Conservation (phyloP, 2,888 invertebrate genomes). For the Heteromyza rotundicornis region DNA sequence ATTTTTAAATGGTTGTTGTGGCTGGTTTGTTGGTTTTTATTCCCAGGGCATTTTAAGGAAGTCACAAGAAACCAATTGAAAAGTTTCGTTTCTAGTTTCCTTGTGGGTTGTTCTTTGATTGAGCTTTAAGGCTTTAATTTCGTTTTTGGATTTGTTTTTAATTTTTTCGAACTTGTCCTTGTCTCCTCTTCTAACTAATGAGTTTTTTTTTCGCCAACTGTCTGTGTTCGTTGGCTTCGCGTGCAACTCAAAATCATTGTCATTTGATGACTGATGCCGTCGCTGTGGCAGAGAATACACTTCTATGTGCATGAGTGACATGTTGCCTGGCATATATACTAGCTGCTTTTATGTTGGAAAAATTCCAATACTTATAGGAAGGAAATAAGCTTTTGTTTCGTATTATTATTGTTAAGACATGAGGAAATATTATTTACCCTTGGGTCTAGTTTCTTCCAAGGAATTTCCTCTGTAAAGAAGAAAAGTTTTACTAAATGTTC, state of each 20-base stretch:
- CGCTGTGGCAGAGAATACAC: background rate
- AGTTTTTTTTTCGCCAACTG: constrained; percentile 16
- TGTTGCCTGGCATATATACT: background rate
- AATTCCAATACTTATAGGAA: no score
- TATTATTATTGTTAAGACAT: no score
- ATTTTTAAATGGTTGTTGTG: constrained; percentile 17
- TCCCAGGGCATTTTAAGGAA: constrained; percentile 21
- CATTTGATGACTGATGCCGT: background rate
- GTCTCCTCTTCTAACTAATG: constrained; percentile 1
- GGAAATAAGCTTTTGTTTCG: no score
- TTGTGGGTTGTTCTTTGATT: constrained; percentile 25
- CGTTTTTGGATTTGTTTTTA: background rate
- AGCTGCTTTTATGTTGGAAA: no score
- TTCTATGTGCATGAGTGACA: background rate
- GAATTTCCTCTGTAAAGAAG: no score
- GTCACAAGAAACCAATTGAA: constrained; percentile 26
- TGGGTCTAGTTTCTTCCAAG: no score
- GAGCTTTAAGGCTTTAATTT: background rate
- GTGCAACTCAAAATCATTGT: constrained; percentile 14
- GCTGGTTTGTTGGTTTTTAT: constrained; percentile 14
- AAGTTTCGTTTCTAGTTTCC: no score
- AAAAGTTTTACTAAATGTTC: no score
- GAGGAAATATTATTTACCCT: no score
- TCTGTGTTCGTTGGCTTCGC: background rate
- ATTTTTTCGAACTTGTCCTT: background rate